A percentile compares a stretch with the other conserved stretches of the same genome.
Conservation (phyloP, 2,888 invertebrate species). For the Euphydryas editha region DNA sequence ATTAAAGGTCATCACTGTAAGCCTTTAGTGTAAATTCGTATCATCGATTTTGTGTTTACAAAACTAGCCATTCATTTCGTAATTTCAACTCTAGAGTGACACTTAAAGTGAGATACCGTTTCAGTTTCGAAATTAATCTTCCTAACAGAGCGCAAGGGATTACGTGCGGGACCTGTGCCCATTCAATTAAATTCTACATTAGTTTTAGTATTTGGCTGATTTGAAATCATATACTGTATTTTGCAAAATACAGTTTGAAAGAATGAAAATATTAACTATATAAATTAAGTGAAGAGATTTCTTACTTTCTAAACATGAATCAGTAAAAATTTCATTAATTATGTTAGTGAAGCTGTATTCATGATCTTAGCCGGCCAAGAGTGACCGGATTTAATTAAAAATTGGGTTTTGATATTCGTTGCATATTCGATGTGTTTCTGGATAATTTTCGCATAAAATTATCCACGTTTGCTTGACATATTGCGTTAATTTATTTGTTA, state of each 20-base stretch:
- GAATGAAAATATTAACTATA: too few species aligned
- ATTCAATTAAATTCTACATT: conserved; percentile 22
- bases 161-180: conserved; percentile 15
- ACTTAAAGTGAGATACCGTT: conserved; percentile 14
- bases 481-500: background rate
- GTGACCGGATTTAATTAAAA: conserved; percentile 30
- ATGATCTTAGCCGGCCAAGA: too few species aligned
- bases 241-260: background rate
- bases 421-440: conserved; percentile 16
- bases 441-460: background rate
- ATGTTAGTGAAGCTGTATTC: too few species aligned
- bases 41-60: too few species aligned
- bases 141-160: conserved; percentile 23
- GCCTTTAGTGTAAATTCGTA: too few species aligned
- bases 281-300: too few species aligned
- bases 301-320: too few species aligned
- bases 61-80: background rate
- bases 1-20: too few species aligned
- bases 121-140: conserved; percentile 30
- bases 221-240: background rate
- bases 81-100: conserved; percentile 8
- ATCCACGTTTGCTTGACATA: background rate
- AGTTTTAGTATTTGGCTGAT: conserved; percentile 13
- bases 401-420: conserved; percentile 10
- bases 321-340: too few species aligned